Evolutionary conservation across 2,888 invertebrate genomes (phyloP), one percentile per base, ranked within the genome.

Genomic region (Salpingus planirostris): DNA sequence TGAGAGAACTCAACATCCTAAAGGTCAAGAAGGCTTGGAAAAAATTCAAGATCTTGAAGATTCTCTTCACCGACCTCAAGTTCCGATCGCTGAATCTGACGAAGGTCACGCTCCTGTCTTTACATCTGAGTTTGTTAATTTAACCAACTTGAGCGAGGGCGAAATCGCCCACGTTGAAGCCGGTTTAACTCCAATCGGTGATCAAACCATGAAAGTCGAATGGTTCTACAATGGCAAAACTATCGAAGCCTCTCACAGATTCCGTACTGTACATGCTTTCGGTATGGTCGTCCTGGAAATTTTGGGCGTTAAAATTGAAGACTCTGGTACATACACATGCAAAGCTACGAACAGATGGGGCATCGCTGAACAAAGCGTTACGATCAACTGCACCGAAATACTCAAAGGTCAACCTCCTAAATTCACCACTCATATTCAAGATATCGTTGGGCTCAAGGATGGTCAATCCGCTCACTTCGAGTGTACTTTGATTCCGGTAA

Each of bases 81-180:
- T 75, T 13, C 74, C 73, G 37, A 68, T 73, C 11, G 69, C 78
- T 1, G 81, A 84, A 39, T 74, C 77, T 24, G 88, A 88, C 43
- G 78, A 78, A 42, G 90, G 89, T 6, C 80, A 85, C 57, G 78
- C 91, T 33, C 92, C 91, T 21, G 80, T 83, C 35, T 91, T 92
- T 55, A 89, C 86, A 3, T 86, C 89, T 1, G 83, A 88, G 57
- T 90, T 90, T 64, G 76, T 83, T 48, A 80, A 88, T 46, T 72
- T 91, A 37, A 68, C 73, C 6, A 88, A 89, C 52, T 72, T 97
- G 27, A 83, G 81, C 22, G 97, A 97, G 68, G 93, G 93, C 34
- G 92, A 97, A 65, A 84, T 93, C 47, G 95, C 95, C 46, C 96
- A 97, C 64, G 96, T 95, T 64, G 97, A 98, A 69, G 96, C 95